These are phyloP conservation scores for Dyspetes luteomarginatus DNA, from an alignment of 2,888 invertebrate species.

Conservation along the genomic window DNA sequence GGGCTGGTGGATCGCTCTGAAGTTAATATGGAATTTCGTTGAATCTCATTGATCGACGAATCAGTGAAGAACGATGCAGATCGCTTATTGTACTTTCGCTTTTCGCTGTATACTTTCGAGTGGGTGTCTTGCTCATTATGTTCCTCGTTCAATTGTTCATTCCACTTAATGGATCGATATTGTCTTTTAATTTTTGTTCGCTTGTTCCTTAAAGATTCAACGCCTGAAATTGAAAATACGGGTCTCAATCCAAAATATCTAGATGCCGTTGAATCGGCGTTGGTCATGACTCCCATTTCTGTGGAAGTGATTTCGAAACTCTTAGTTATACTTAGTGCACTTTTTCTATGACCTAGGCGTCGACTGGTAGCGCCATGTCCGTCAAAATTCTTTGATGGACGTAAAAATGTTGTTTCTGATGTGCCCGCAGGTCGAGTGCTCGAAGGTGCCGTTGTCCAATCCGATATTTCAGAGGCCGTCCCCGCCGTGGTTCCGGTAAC, in stretches of 20 bases:
- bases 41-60: not conserved
- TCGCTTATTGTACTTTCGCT: not conserved
- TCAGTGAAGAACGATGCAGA: not conserved
- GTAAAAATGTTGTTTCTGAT: constrained; percentile 34
- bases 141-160: not conserved
- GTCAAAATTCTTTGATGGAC: constrained; percentile 7
- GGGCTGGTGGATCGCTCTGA: not conserved
- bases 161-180: not conserved
- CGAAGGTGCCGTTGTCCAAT: constrained; percentile 65
- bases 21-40: not conserved
- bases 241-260: not conserved
- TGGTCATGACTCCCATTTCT: not conserved
- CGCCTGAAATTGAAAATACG: constrained; percentile 8
- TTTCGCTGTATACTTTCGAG: not conserved
- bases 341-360: not conserved
- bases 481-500: constrained; percentile 75
- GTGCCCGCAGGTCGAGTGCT: constrained; percentile 39
- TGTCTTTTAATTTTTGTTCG: not conserved
- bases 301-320: not conserved
- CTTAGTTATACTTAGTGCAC: not conserved
- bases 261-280: not conserved
- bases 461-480: constrained; percentile 66
- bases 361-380: constrained; percentile 5
- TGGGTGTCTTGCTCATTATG: not conserved
- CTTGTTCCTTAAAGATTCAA: not conserved